These are phyloP conservation scores for Cotesia typhae DNA, from an alignment of 1,140 invertebrate species.

Conservation along the genomic window DNA sequence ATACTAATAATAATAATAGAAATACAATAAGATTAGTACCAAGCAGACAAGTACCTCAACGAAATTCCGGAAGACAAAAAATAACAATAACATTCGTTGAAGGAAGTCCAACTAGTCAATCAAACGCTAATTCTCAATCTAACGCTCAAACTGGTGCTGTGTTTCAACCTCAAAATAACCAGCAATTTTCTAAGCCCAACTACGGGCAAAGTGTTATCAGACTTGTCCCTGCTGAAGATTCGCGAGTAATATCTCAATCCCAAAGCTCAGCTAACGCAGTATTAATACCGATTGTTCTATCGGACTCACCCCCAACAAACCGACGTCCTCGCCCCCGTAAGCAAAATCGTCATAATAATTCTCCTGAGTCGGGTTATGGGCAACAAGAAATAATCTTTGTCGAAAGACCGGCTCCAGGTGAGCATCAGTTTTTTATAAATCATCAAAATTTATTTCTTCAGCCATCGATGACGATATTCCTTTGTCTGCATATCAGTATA, in stretches of 20 bases:
- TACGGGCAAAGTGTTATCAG: not conserved
- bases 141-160: slow-evolving; percentile 31
- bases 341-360: not conserved
- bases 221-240: not conserved
- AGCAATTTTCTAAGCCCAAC: not conserved
- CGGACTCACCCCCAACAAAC: not conserved
- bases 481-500: not conserved
- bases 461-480: too few species aligned
- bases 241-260: not conserved
- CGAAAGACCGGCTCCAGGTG: slow-evolving; percentile 29
- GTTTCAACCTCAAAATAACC: not conserved
- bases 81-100: slow-evolving; percentile 18
- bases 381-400: not conserved
- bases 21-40: not conserved
- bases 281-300: not conserved
- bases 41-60: not conserved
- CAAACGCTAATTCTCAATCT: slow-evolving; percentile 15
- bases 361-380: not conserved
- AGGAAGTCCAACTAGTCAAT: not conserved
- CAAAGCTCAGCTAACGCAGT: slow-evolving; percentile 7
- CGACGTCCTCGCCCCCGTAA: not conserved
- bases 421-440: slow-evolving; percentile 10
- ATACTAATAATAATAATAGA: too few species aligned
- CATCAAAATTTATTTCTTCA: not conserved
- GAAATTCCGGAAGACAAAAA: slow-evolving; percentile 10